Evolutionary conservation across 2,888 invertebrate species (phyloP), one percentile per base, ranked within the genome.

Genomic region (Caprella mutica): DNA sequence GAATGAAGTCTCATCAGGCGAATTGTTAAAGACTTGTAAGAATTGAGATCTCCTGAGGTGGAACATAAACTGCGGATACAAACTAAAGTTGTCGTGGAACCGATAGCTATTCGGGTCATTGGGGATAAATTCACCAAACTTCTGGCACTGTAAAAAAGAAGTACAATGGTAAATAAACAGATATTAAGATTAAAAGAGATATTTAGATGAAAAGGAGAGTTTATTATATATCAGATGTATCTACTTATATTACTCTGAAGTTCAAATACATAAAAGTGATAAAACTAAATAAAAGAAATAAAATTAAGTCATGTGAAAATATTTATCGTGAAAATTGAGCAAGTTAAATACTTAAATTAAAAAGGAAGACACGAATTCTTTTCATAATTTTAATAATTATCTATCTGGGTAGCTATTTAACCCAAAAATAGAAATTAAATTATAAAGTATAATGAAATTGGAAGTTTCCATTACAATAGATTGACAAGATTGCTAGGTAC

Each of bases 41-140:
- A 99, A 99, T 76, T 97, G 98, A 26, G 97, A 98, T 67, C 98
- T 81, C 42, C 98, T 80, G 69, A 99, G 76, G 72, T 99, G 98
- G 75, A 97, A 99, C 96, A 99, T 97, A 75, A 98, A 99, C 76
- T 98, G 98, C 42, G 98, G 98, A 77, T 96, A 99, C 58, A 99
- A 77, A 59, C 92, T 91, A 76, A 98, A 98, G 76, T 94, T 96
- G 72, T 96, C 96, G 2, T 88, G 84, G 60, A 98, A 80, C 52
- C 94, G 81, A 77, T 98, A 98, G 67, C 93, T 92, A 71, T 86
- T 88, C 17, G 94, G 92, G 75, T 97, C 94, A 71, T 99, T 97
- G 72, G 96, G 96, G 69, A 85, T 84, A 73, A 93, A 99, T 72
- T 98, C 96, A 55, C 97, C 98, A 76, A 99, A 99, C 75, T 96